phyloP scores from a whole-genome alignment of 2,797 vertebrate species.

The Onychomys leucogaster region DNA sequence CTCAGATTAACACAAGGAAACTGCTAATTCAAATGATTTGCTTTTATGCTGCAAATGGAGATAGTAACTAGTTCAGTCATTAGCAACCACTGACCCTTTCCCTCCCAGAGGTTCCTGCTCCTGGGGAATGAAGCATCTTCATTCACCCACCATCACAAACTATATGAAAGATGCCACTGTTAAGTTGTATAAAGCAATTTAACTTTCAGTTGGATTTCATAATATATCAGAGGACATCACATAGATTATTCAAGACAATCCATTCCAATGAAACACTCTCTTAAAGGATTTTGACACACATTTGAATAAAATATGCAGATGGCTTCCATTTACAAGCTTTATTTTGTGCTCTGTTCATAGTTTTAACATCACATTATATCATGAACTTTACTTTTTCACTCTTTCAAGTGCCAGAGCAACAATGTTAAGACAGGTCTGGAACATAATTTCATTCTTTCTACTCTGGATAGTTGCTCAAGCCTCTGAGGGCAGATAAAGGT shows the following conservation, averaged over 20 bases:
- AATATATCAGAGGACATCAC: not conserved
- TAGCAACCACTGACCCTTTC: not conserved
- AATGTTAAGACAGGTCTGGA: conserved; percentile 77
- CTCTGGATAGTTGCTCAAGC: not conserved
- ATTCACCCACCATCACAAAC: not conserved
- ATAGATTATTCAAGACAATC: conserved; percentile 7
- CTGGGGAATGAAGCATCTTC: not conserved
- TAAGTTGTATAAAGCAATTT: not conserved
- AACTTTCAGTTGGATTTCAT: not conserved
- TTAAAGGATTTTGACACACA: not conserved
- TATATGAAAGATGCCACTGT: not conserved
- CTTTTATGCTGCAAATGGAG: not conserved
- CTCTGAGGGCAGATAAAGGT: not conserved
- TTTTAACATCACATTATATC: not conserved
- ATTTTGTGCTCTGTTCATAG: not conserved
- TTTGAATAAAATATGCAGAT: conserved; percentile 6
- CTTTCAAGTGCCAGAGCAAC: not conserved
- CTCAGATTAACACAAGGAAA: not conserved
- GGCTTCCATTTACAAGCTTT: not conserved
- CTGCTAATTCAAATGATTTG: not conserved
- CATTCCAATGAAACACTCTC: not conserved
- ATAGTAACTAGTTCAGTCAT: not conserved
- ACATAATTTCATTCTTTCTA: conserved; percentile 30
- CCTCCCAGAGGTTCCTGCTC: not conserved
- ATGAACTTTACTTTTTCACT: not conserved